phyloP scores from a whole-genome alignment of 2,113 vertebrate genomes.

The Sisor rabdophorus region DNA sequence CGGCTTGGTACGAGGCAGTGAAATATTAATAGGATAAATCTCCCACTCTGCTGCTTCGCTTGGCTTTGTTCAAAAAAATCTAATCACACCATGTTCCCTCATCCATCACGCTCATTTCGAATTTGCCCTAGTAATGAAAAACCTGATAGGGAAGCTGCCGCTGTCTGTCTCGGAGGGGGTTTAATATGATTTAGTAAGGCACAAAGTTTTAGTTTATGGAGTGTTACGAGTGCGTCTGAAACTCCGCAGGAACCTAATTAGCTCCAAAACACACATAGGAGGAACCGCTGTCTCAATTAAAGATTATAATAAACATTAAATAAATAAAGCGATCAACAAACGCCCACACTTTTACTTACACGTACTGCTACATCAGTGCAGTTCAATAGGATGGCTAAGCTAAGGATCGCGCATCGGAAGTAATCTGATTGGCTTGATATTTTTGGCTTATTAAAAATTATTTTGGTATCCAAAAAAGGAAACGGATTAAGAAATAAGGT shows the following conservation, averaged over 20 bases:
- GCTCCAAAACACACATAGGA: conserved; percentile 2
- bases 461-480: too few relatives aligned
- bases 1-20: conserved; percentile 21
- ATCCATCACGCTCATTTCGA: conserved; percentile 38
- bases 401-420: too few relatives aligned
- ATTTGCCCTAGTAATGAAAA: conserved; percentile 36
- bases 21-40: conserved; percentile 45
- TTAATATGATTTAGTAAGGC: conserved; percentile 35
- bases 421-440: neutral
- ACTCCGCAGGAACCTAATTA: neutral
- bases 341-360: neutral
- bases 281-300: neutral
- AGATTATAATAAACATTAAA: neutral
- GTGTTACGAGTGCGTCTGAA: conserved; percentile 11
- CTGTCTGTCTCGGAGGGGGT: conserved; percentile 23
- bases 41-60: conserved; percentile 25
- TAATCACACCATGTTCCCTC: conserved; percentile 35
- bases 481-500: too few relatives aligned
- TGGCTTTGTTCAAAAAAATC: conserved; percentile 35
- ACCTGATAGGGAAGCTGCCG: neutral
- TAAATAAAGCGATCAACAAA: conserved; percentile 5
- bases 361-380: neutral
- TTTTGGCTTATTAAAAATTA: neutral
- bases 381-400: neutral
- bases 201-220: conserved; percentile 22